Evolutionary conservation across 2,113 vertebrate genomes (phyloP).

Genomic region (Centrocercus urophasianus): DNA sequence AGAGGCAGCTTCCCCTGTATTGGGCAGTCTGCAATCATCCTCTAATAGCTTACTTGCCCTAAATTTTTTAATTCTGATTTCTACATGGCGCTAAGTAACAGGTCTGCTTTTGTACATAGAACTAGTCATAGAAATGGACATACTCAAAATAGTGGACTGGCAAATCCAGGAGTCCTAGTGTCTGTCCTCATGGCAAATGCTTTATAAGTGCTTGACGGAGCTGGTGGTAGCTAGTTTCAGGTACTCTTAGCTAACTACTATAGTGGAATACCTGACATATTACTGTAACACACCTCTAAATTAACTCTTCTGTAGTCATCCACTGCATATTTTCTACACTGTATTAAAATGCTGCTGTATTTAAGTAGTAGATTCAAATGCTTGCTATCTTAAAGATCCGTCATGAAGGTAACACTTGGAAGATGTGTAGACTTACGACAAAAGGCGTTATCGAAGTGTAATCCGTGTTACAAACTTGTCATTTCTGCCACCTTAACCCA

Average conservation of each 20-base stretch:
- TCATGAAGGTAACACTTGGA: background rate
- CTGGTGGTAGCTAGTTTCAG: background rate
- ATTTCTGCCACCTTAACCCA: background rate
- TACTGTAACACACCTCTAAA: background rate
- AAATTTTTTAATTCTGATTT: background rate
- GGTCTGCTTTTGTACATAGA: background rate
- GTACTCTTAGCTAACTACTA: background rate
- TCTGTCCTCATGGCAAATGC: background rate
- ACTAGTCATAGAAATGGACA: background rate
- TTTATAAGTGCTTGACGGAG: background rate
- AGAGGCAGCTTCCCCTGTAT: background rate
- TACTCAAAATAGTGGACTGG: background rate
- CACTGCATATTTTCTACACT: background rate
- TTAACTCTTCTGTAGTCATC: background rate
- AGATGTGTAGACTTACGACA: background rate
- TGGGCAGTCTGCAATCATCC: background rate
- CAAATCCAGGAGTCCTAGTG: background rate
- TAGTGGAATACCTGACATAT: background rate
- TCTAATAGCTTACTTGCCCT: background rate
- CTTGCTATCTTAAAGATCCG: background rate
- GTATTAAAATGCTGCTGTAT: background rate
- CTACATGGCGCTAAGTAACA: background rate
- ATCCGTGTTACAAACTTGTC: background rate
- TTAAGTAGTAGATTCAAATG: background rate
- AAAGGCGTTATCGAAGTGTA: background rate